A percentile compares a stretch with the other conserved stretches of the same genome.
phyloP scores from a whole-genome alignment of 2,797 vertebrate genomes.

The Geotrypetes seraphini region DNA sequence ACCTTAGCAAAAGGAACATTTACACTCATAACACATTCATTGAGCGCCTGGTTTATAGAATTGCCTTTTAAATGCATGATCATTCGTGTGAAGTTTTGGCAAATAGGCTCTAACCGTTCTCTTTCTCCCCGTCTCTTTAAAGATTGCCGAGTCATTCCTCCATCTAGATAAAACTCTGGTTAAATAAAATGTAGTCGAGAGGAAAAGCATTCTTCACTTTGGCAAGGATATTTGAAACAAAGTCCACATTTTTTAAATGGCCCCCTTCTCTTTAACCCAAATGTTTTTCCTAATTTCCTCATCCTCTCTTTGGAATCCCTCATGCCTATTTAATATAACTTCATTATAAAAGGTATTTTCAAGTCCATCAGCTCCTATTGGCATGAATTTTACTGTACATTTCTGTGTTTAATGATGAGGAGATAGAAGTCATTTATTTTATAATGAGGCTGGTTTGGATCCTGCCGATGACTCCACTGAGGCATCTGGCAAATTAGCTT shows the following conservation, averaged over 20 bases:
- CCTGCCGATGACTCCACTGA: too few species aligned
- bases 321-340: slow-evolving; percentile 8
- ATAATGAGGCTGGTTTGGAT: too few species aligned
- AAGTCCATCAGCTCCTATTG: background rate
- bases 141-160: slow-evolving; percentile 32
- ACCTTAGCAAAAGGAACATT: too few species aligned
- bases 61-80: too few species aligned
- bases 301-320: background rate
- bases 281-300: slow-evolving; percentile 4
- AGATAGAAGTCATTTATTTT: too few species aligned
- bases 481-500: too few species aligned
- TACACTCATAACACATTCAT: too few species aligned
- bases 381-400: background rate
- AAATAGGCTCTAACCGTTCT: slow-evolving; percentile 27
- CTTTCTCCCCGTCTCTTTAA: slow-evolving; percentile 29
- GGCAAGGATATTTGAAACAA: slow-evolving; percentile 4
- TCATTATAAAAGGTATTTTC: slow-evolving; percentile 9
- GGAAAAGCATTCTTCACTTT: slow-evolving; percentile 17
- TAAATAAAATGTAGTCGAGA: slow-evolving; percentile 46
- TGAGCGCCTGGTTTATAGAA: too few species aligned
- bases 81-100: too few species aligned
- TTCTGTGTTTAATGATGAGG: background rate
- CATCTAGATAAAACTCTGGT: slow-evolving; percentile 33
- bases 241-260: slow-evolving; percentile 14
- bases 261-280: slow-evolving; percentile 3